Base-by-base conservation (phyloP, 1,140 invertebrate species). In the Platyscapa corneri region DNA sequence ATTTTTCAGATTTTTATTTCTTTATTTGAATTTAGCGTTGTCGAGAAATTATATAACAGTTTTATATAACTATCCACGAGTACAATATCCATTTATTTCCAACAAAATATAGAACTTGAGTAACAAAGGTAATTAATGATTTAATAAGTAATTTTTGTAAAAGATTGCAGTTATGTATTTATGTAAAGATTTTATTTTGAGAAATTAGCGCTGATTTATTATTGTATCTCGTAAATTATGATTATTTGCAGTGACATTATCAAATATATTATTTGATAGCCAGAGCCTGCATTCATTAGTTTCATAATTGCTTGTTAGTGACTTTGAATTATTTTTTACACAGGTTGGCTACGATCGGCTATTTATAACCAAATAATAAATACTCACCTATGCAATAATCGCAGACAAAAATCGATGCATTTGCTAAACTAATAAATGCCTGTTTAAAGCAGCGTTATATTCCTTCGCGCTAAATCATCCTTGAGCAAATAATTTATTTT, bases 251-350 rank as follows among this genome's bases (percentile, higher is more conserved):
- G 30, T 12, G 27, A 39, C 32, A 78, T 39, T 84, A 78, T 84
- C 64, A 78, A 67, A 84, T 84, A 78, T 77, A 84, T 78, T 67
- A 37, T 67, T 77, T 42, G 75, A 77, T 84, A 84, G 23, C 20
- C 37, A 32, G 70, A 74, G 70, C 30, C 70, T 74, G 70, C 46
- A 34, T 77, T 77, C 30, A 56, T 77, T 49, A 77, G n/a, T 77
- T 77, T 77, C 46, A n/a, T 56, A 77, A 77, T 56, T 56, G 46
- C 30, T 77, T 34, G 46, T 53, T 53, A 56, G 49, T 77, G 32
- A 53, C 42, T 77, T 49, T 77, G 46, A 77, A 53, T 32, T 32
- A 46, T 53, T 77, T 74, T 42, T 27, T 60, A 60, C 27, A 6
- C 1, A 70, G n/a, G 14, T n/a, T n/a, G 37, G n/a, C 37, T 42